phyloP scores from a whole-genome alignment of 2,888 invertebrate species.

The Fragum whitleyi region DNA sequence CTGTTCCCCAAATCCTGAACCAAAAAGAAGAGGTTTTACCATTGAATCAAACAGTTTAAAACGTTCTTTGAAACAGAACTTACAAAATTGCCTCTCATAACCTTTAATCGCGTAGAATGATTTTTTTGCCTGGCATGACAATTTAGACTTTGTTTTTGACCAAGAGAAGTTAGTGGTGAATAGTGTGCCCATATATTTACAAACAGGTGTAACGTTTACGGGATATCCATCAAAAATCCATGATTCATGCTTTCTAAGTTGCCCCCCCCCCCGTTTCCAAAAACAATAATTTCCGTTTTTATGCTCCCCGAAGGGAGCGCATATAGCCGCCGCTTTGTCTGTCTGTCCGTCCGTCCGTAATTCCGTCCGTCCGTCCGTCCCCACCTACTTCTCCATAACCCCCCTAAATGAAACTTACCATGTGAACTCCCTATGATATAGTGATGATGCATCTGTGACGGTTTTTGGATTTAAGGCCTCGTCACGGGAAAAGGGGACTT shows the following conservation, averaged over 20 bases:
- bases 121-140: neutral
- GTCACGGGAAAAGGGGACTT: too few relatives aligned
- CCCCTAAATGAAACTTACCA: too few relatives aligned
- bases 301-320: neutral
- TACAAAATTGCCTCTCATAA: constrained; percentile 5
- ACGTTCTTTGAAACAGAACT: neutral
- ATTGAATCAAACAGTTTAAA: constrained; percentile 32
- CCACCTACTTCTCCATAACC: too few relatives aligned
- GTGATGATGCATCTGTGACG: too few relatives aligned
- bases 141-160: neutral
- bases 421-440: too few relatives aligned
- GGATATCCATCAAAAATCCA: neutral
- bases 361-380: too few relatives aligned
- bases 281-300: neutral
- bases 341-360: too few relatives aligned
- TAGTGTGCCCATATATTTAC: constrained; percentile 24
- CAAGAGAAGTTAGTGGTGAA: constrained; percentile 11
- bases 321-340: too few relatives aligned
- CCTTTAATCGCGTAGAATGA: neutral
- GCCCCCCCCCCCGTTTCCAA: neutral
- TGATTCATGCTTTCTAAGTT: neutral
- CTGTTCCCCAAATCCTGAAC: neutral
- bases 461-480: too few relatives aligned
- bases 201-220: neutral
- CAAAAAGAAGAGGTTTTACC: constrained; percentile 6